Conservation (phyloP, 2,888 invertebrate genomes). For the Macrosoma leucophasiata region DNA sequence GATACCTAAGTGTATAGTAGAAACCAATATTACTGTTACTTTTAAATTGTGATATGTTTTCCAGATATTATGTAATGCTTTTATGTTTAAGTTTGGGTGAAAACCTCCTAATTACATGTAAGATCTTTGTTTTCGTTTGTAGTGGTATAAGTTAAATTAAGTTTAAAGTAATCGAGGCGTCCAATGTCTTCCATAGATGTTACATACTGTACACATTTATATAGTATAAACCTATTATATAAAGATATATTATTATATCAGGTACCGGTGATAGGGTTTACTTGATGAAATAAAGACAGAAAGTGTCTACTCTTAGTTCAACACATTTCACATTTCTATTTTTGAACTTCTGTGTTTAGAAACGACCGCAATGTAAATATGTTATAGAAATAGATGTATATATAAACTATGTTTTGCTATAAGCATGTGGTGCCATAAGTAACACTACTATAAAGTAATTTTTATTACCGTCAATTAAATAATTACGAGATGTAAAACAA, state of each 20-base stretch:
- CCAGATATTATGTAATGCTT: conserved; percentile 39
- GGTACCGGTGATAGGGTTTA: no score
- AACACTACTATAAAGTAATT: conserved; percentile 59
- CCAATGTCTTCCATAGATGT: conserved; percentile 31
- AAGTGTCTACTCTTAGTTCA: no score
- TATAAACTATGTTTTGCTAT: conserved; percentile 53
- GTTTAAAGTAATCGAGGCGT: conserved; percentile 15
- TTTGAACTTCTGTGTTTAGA: conserved; percentile 12
- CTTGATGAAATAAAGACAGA: no score
- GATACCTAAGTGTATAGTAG: conserved; percentile 39
- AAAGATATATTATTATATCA: no score
- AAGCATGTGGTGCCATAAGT: conserved; percentile 74
- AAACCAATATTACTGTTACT: conserved; percentile 39
- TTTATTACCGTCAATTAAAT: no score
- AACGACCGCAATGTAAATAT: conserved; percentile 29
- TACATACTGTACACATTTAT: no score
- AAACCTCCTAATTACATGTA: conserved; percentile 16
- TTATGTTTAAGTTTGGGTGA: conserved; percentile 49
- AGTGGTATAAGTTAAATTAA: conserved; percentile 9
- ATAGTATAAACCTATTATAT: no score
- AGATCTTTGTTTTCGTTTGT: conserved; percentile 24
- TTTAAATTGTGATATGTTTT: conserved; percentile 66
- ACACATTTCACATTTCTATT: no score
- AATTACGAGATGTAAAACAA: no score
- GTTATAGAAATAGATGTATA: conserved; percentile 47